These are phyloP conservation scores for Zeus faber DNA, from an alignment of 2,113 vertebrate genomes.

Conservation along the genomic window DNA sequence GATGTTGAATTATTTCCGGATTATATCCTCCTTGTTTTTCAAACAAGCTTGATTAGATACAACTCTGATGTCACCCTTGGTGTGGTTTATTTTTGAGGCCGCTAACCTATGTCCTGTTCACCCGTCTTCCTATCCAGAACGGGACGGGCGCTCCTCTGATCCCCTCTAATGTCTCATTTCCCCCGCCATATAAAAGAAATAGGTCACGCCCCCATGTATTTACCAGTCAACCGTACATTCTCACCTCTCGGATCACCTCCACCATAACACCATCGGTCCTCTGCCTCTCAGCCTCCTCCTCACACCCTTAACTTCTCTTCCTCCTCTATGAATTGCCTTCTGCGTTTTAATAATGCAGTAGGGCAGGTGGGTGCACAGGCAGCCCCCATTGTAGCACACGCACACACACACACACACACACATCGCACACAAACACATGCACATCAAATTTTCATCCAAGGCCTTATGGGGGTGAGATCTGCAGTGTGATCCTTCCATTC, in stretches of 20 bases:
- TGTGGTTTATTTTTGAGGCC: no score
- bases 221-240: slow-evolving; percentile 28
- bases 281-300: slow-evolving; percentile 3
- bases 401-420: slow-evolving; percentile 41
- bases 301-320: slow-evolving; percentile 38
- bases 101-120: no score
- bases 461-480: slow-evolving; percentile 49
- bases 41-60: no score
- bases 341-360: slow-evolving; percentile 73
- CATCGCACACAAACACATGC: slow-evolving; percentile 9
- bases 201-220: slow-evolving; percentile 7
- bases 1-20: no score
- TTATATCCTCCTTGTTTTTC: no score
- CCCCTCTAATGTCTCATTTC: neutral
- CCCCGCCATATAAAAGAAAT: no score
- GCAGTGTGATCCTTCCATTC: slow-evolving; percentile 52
- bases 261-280: slow-evolving; percentile 2
- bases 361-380: slow-evolving; percentile 65
- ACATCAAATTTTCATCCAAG: slow-evolving; percentile 68
- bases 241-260: slow-evolving; percentile 2
- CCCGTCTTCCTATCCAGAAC: no score
- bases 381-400: slow-evolving; percentile 47
- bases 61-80: no score
- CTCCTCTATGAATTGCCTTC: slow-evolving; percentile 44
- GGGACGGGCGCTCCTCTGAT: no score